Evolutionary conservation across 2,113 vertebrate genomes (phyloP).

Genomic region (Oryzias curvinotus): DNA sequence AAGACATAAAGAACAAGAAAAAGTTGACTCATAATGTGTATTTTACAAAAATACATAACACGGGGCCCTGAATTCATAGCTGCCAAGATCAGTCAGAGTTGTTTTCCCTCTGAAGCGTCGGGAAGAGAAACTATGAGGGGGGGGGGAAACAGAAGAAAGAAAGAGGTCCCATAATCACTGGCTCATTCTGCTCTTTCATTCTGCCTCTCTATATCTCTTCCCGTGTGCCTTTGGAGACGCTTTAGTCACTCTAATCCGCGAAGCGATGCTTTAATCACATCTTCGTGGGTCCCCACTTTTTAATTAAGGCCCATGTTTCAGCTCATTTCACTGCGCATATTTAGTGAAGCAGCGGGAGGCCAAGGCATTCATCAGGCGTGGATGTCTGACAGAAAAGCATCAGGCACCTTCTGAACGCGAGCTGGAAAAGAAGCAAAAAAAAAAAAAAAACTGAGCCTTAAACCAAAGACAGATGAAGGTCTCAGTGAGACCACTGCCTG

Average conservation of each 20-base stretch:
- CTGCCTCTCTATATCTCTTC: conserved; percentile 34
- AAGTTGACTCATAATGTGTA: conserved; percentile 13
- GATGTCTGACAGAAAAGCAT: conserved; percentile 70
- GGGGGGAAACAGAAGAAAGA: conserved; percentile 36
- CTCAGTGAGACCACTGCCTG: conserved; percentile 19
- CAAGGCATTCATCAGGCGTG: conserved; percentile 67
- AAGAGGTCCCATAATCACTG: conserved; percentile 53
- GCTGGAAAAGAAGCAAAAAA: conserved; percentile 45
- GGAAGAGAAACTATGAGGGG: conserved; percentile 41
- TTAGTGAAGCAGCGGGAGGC: conserved; percentile 73
- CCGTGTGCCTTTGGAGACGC: conserved; percentile 60
- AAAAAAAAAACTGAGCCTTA: conserved; percentile 48
- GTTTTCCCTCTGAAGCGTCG: conserved; percentile 6
- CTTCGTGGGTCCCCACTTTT: conserved; percentile 73
- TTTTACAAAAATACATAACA: conserved; percentile 6
- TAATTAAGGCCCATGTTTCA: conserved; percentile 80
- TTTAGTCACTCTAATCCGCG: conserved; percentile 70
- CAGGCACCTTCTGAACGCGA: conserved; percentile 51
- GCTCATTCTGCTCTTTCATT: conserved; percentile 32
- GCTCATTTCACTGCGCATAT: conserved; percentile 80
- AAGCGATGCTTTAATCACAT: conserved; percentile 75
- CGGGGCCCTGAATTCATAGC: conserved; percentile 10
- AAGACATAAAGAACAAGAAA: neutral
- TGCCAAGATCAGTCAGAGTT: conserved; percentile 15
- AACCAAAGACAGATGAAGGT: conserved; percentile 59